Evolutionary conservation across 2,888 invertebrate genomes (phyloP), one percentile per base, ranked within the genome.

Genomic region (Lordiphosa andalusiaca): DNA sequence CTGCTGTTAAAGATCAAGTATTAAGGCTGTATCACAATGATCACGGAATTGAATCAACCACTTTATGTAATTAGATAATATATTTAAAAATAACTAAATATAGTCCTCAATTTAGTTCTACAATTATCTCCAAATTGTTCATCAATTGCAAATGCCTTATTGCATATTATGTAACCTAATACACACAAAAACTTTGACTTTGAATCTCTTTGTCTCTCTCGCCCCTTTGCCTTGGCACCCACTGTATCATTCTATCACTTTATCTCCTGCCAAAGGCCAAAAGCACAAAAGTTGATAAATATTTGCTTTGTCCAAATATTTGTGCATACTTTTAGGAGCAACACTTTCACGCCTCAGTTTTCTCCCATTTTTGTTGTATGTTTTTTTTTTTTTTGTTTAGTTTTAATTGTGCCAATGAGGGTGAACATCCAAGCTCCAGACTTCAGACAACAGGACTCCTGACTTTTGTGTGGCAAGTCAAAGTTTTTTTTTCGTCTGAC

Each of bases 301-400:
- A 77, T 77, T 77, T 77, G 67, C 59, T 49, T 61, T 82, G 75
- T 67, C 72, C 66, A 78, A 82, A 77, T 77, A 82, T 77, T 77
- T 78, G 75, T 65, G 66, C 70, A 68, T 63, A 68, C 75, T 77
- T 69, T 67, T 53, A 7, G 50, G 56, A 57, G 48, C 51, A 80
- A 59, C 60, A 67, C 58, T 67, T 69, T 77, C 51, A 69, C 65
- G 63, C 58, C 62, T 60, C 62, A 63, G 16, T 64, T 63, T 39
- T 6, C n/a, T 47, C 47, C 33, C 47, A 16, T 16, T 16, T 16
- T 16, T 9, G 47, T 21, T 63, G 68, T 54, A n/a, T n/a, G n/a
- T 61, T 73, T 68, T 67, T 72, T 70, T 9, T 41, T 21, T 63
- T 71, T 54, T 62, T 73, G 71, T 67, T 72, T 70, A 35, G 66